Evolutionary conservation across 1,140 invertebrate genomes (phyloP), one percentile per base, ranked within the genome.

Genomic region (Drosophila santomea): DNA sequence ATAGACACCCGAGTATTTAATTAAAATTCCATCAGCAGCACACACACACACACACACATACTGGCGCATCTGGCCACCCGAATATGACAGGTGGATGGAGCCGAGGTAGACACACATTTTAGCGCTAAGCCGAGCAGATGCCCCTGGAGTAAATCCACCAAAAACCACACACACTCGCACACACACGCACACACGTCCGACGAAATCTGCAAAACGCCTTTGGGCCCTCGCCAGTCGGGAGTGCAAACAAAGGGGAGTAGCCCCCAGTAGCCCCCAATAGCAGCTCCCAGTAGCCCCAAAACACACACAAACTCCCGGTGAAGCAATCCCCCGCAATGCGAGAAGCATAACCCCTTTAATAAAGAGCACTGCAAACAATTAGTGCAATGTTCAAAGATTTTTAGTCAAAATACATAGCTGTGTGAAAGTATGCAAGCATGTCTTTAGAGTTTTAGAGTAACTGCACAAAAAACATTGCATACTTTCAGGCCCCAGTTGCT

Each of bases 1-100:
- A 89, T 89, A 89, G 84, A 89, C 85, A 84, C 80, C 85, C 47
- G 80, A 90, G 84, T 89, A 89, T 89, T 89, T 89, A 89, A 89
- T 89, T 89, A 89, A 89, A 89, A 89, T 89, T 89, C 84, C 84
- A 89, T 89, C 84, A 89, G 80, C 62, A 54, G 44, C 57, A 71
- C 50, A 57, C 51, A 55, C 41, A 56, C 54, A 71, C 43, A 57
- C 51, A 48, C 41, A 56, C 43, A 57, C 51, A 48, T 35, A 56
- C 23, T 10, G 32, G 8, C 78, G 74, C 54, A 68, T 47, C 45
- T 52, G 12, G 57, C 51, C 47, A 44, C 54, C 51, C 69, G 56
- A 78, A 78, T 52, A 77, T 56, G 52, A 36, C 45, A 47, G 56
- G 47, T 38, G 55, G 48, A 44, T 17, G 50, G 20, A 25, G 55